Evolutionary conservation across 2,113 vertebrate genomes (phyloP).

Genomic region (Cebidichthys violaceus): DNA sequence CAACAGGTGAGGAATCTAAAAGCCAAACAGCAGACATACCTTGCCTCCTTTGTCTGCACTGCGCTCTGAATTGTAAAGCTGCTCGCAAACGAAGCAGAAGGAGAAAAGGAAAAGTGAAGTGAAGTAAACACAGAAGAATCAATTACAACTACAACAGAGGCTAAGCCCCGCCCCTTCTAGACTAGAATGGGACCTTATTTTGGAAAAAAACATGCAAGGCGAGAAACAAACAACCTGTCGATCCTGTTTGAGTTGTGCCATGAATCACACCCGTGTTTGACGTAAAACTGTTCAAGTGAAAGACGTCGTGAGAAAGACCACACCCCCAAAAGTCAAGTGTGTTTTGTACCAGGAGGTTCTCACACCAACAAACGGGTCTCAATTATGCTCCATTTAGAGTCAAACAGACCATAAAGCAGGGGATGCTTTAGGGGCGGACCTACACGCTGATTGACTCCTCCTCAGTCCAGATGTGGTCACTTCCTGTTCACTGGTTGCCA

Average conservation of each 20-base stretch:
- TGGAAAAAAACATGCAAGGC: not conserved
- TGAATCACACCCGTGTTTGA: not conserved
- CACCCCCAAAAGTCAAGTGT: too few species aligned
- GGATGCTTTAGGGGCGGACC: too few species aligned
- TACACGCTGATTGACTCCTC: too few species aligned
- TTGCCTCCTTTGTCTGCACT: slow-evolving; percentile 79
- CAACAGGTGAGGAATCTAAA: not conserved
- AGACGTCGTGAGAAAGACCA: too few species aligned
- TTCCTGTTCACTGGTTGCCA: too few species aligned
- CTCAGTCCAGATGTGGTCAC: too few species aligned
- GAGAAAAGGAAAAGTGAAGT: slow-evolving; percentile 47
- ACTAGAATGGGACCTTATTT: not conserved
- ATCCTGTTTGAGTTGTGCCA: not conserved
- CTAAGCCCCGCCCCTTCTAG: not conserved
- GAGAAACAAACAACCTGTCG: not conserved
- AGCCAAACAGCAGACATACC: slow-evolving; percentile 65
- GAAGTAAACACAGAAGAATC: slow-evolving; percentile 7
- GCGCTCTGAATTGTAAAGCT: slow-evolving; percentile 80
- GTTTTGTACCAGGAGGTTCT: too few species aligned
- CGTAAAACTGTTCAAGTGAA: too few species aligned
- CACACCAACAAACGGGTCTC: too few species aligned
- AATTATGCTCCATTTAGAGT: too few species aligned
- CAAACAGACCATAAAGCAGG: too few species aligned
- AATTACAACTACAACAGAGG: not conserved
- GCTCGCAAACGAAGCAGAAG: slow-evolving; percentile 46